Conservation (phyloP, 2,888 invertebrate genomes). For the Philonicus albiceps region DNA sequence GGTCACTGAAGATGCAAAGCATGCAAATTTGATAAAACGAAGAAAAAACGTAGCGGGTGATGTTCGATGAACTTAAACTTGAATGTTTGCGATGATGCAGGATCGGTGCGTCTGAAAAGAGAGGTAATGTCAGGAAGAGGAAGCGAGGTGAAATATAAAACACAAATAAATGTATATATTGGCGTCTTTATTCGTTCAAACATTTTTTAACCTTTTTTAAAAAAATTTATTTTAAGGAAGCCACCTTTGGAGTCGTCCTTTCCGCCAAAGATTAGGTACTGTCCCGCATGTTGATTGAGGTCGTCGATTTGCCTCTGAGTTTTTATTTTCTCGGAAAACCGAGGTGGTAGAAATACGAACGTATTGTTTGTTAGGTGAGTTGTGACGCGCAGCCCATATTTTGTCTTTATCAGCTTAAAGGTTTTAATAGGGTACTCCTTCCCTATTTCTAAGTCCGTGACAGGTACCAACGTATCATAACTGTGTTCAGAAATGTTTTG, state of each 20-base stretch:
- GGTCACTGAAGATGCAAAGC: background rate
- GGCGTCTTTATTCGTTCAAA: background rate
- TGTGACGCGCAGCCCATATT: background rate
- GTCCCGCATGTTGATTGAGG: no score
- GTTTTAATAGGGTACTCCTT: no score
- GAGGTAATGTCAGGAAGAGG: background rate
- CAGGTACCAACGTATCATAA: background rate
- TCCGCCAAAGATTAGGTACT: no score
- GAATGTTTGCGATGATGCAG: background rate
- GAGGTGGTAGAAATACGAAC: no score
- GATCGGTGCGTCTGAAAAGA: background rate
- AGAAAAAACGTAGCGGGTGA: background rate
- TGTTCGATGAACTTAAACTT: background rate
- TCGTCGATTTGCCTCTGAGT: no score
- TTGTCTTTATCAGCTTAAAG: no score
- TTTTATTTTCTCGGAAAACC: no score
- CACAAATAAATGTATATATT: background rate
- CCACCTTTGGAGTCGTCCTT: no score
- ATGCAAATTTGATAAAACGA: background rate
- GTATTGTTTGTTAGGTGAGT: no score
- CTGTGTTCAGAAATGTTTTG: background rate
- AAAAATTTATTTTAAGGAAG: background rate
- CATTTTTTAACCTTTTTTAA: background rate
- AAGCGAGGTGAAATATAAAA: background rate
- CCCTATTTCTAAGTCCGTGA: background rate